Evolutionary conservation across 2,888 invertebrate species (phyloP).

Genomic region (Rosalia funebris): DNA sequence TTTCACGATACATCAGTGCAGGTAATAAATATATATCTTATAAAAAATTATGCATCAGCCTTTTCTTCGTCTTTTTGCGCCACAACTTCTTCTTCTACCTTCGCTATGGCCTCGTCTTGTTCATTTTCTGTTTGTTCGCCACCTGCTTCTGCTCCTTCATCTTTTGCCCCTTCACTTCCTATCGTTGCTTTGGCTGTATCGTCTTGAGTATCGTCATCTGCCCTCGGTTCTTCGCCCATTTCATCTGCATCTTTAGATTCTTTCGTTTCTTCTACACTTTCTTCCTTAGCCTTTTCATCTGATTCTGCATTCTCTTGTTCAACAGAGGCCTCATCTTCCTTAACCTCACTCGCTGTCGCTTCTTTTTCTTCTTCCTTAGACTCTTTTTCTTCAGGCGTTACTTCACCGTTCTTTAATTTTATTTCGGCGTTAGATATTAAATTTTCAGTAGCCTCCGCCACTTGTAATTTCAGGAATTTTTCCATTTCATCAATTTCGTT

Average conservation of each 20-base stretch:
- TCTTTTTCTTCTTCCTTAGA: conserved; percentile 38
- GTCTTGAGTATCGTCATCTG: not conserved
- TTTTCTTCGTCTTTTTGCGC: conserved; percentile 14
- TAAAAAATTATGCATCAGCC: conserved; percentile 24
- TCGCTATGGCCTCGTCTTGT: not conserved
- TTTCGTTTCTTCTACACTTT: conserved; percentile 56
- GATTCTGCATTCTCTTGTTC: conserved; percentile 40
- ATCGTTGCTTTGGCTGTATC: no score
- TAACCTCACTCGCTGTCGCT: conserved; percentile 29
- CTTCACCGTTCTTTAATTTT: conserved; percentile 56
- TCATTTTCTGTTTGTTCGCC: not conserved
- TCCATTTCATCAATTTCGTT: conserved; percentile 92
- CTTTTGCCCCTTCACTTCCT: not conserved
- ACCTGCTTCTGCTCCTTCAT: not conserved
- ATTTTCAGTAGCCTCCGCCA: conserved; percentile 66
- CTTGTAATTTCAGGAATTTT: conserved; percentile 83
- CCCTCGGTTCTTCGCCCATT: not conserved
- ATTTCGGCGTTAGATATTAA: conserved; percentile 65
- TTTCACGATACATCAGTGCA: conserved; percentile 21
- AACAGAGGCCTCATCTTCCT: conserved; percentile 44
- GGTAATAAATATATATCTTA: conserved; percentile 17
- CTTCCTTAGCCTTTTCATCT: conserved; percentile 54
- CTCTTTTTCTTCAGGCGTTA: conserved; percentile 50
- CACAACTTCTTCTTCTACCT: not conserved
- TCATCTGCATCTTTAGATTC: conserved; percentile 33